phyloP scores from a whole-genome alignment of 2,797 vertebrate genomes.

The Gymnothorax javanicus region DNA sequence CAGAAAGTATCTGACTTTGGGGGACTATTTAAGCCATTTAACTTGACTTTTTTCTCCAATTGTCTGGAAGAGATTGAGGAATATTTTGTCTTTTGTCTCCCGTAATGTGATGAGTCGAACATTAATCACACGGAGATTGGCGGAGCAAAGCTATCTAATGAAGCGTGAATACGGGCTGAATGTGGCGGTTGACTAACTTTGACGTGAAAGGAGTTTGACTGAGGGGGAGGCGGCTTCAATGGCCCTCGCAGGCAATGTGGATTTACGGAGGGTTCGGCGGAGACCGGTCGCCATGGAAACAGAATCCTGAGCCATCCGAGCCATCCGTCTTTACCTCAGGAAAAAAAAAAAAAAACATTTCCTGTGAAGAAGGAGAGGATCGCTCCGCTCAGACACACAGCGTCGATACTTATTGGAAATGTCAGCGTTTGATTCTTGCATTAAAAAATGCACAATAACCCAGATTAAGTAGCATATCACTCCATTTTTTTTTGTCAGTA shows the following conservation, averaged over 20 bases:
- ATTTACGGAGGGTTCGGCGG: neutral
- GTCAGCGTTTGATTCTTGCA: neutral
- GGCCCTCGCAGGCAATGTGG: neutral
- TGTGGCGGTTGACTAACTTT: neutral
- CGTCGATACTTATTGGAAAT: neutral
- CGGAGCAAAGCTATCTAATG: neutral
- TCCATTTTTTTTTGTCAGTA: neutral
- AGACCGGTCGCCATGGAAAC: slow-evolving; percentile 9
- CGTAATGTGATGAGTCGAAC: neutral
- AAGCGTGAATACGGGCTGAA: neutral
- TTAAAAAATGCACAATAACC: neutral
- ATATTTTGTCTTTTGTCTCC: neutral
- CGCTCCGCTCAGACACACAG: neutral
- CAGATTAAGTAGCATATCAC: neutral
- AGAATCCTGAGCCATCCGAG: neutral
- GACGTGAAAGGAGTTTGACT: neutral
- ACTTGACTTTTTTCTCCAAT: neutral
- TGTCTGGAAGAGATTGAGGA: neutral
- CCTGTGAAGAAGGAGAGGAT: neutral
- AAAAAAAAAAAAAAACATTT: neutral
- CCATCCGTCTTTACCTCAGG: neutral
- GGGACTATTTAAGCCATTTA: neutral
- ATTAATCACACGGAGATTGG: neutral
- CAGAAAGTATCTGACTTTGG: neutral
- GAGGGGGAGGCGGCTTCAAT: neutral